Evolutionary conservation across 35 echinoderm and acorn worm genomes (phyloP), one percentile per base, ranked within the genome.

Genomic region (Apostichopus japonicus): DNA sequence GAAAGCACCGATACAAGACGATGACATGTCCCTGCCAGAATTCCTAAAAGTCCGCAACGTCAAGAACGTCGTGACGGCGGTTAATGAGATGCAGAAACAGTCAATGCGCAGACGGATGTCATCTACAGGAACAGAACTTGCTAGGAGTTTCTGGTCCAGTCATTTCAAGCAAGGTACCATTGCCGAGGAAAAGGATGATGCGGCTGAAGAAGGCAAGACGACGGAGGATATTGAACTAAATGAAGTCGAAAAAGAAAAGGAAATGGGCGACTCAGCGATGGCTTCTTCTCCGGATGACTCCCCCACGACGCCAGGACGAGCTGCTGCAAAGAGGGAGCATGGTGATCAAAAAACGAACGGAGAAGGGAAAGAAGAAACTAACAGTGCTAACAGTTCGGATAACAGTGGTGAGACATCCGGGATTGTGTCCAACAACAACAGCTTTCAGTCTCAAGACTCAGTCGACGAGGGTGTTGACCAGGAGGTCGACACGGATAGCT

Each of bases 401-500:
- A 92, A 94, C 25, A 96, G 94, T 24, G 95, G 88, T 13, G 97
- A 99, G 17, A 96, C 97, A 2, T 99, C 97, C 5, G 95, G 97
- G 16, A 95, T 99, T 58, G 97, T 93, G 0, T 99, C 97, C 1
- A 94, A 96, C 57, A 95, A 99, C 83, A 96, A 93, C 78, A 99
- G 97, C 80, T 99, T 99, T 90, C 97, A 99, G 80, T 98, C 97
- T 11, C 97, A 99, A 75, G 97, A 99, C 61, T 99, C 96, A 2
- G 82, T 86, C 19, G 96, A 98, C 53, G 94, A 83, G 10, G 87
- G 87, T 13, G 93, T 88, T 22, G 79, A 94, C 23, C 57, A 78
- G 33, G 79, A 94, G 7, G 72, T 58, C 8, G 77, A 77, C 33
- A 63, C 57, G 24, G 62, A 75, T 13, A 84, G 81, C 56, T 24